phyloP scores from a whole-genome alignment of 2,113 vertebrate species.

The Otolemur garnettii region DNA sequence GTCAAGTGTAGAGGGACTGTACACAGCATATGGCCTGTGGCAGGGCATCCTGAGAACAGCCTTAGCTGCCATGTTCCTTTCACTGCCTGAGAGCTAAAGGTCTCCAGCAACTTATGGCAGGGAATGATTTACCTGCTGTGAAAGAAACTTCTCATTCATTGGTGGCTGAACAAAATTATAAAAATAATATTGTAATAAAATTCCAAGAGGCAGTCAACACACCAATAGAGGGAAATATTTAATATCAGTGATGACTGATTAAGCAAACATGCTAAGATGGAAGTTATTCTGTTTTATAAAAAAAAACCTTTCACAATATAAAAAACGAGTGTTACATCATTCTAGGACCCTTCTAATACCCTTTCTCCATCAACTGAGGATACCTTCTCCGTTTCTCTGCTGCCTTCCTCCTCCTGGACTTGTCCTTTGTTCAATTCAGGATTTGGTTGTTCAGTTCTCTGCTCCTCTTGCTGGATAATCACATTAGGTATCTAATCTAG shows the following conservation, averaged over 20 bases:
- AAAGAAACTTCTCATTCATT: conserved; percentile 29
- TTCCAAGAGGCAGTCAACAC: conserved; percentile 16
- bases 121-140: conserved; percentile 19
- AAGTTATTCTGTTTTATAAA: background rate
- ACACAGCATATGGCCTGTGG: background rate
- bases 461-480: background rate
- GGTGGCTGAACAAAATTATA: conserved; percentile 19
- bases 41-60: background rate
- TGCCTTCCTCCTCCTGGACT: background rate
- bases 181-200: conserved; percentile 25
- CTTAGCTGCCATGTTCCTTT: background rate
- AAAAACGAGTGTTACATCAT: background rate
- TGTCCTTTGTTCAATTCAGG: background rate
- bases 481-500: background rate
- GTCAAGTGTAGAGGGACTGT: background rate
- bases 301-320: background rate
- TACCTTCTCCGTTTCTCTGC: background rate
- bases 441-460: background rate
- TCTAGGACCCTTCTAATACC: background rate
- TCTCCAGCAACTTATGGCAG: background rate
- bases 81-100: conserved; percentile 1
- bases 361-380: background rate
- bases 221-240: background rate
- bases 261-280: background rate
- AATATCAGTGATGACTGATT: background rate